A percentile compares a stretch with the other conserved stretches of the same genome.
phyloP scores from a whole-genome alignment of 2,888 invertebrate species.

The Microdon myrmicae region DNA sequence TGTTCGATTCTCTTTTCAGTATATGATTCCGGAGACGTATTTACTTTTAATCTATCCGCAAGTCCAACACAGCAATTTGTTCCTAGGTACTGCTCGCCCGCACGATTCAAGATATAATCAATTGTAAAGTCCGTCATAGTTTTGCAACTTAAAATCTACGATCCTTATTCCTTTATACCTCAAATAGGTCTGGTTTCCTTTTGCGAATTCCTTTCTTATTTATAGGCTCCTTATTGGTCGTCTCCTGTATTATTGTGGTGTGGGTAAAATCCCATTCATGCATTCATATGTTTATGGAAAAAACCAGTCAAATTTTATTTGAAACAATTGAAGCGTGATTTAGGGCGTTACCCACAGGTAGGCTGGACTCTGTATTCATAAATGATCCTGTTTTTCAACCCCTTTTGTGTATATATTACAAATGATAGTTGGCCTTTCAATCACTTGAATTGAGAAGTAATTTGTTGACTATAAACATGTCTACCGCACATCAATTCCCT shows the following conservation, averaged over 20 bases:
- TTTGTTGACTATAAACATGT: slow-evolving; percentile 50
- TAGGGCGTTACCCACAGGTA: slow-evolving; percentile 53
- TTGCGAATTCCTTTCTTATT: slow-evolving; percentile 41
- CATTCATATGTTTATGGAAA: slow-evolving; percentile 31
- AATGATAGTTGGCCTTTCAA: slow-evolving; percentile 14
- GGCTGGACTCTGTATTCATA: slow-evolving; percentile 17
- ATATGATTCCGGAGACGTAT: slow-evolving; percentile 31
- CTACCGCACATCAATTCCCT: slow-evolving; percentile 10
- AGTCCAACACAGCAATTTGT: slow-evolving; percentile 61
- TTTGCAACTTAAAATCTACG: slow-evolving; percentile 1
- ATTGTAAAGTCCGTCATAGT: slow-evolving; percentile 70
- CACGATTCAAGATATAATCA: slow-evolving; percentile 71
- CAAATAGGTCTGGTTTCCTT: slow-evolving; percentile 52
- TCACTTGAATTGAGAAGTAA: slow-evolving; percentile 45
- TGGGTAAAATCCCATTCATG: slow-evolving; percentile 34
- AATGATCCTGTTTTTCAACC: slow-evolving; percentile 10
- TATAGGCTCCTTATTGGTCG: slow-evolving; percentile 36
- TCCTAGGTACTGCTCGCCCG: slow-evolving; percentile 66
- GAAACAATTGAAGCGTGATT: slow-evolving; percentile 35
- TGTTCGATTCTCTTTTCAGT: slow-evolving; percentile 14
- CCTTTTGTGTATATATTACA: slow-evolving; percentile 12
- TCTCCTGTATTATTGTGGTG: slow-evolving; percentile 48
- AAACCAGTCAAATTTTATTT: slow-evolving; percentile 20
- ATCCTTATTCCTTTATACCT: slow-evolving; percentile 44
- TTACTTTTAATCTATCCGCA: slow-evolving; percentile 53